Evolutionary conservation across 2,888 invertebrate species (phyloP), one percentile per base, ranked within the genome.

Genomic region (Hyposoter didymator): DNA sequence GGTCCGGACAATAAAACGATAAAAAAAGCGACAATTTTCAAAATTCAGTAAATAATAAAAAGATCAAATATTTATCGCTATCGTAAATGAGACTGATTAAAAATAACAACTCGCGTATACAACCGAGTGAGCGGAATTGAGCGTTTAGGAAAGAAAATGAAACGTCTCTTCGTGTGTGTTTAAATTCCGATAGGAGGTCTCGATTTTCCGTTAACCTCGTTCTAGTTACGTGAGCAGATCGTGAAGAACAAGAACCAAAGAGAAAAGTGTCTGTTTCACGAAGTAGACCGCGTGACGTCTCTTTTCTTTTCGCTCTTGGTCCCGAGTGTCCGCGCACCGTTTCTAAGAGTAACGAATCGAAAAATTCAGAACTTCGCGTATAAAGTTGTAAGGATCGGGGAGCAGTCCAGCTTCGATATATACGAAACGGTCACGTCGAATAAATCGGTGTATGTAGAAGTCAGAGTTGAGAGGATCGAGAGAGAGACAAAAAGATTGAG

Each of bases 401-500:
- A 59, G 22, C 14, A 55, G 55, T 55, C 8, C n/a, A n/a, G n/a
- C n/a, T n/a, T n/a, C n/a, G n/a, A n/a, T n/a, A n/a, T n/a, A n/a
- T n/a, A n/a, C n/a, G n/a, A n/a, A 82, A 62, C 8, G 55, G 12
- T 22, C 55, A 64, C 64, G 67, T 32, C 49, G 70, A 49, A 66
- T 64, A 75, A 52, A 76, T 84, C 72, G 59, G 78, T 66, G 22
- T 55, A 22, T 55, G 22, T 28, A 62, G 43, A 64, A 73, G 81
- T 85, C 87, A 84, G 84, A 49, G 84, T 22, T 45, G 76, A 78
- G 80, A 75, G 82, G 85, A 86, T 89, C 89, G 83, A 85, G 52
- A 55, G 28, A 59, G 59, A 59, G 28, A 55, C 19, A 12, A 28
- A 59, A 28, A 28, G 28, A 28, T 55, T 2, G 0, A 4, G 12